Conservation (phyloP, 1,140 invertebrate species). For the Drepana arcuata region DNA sequence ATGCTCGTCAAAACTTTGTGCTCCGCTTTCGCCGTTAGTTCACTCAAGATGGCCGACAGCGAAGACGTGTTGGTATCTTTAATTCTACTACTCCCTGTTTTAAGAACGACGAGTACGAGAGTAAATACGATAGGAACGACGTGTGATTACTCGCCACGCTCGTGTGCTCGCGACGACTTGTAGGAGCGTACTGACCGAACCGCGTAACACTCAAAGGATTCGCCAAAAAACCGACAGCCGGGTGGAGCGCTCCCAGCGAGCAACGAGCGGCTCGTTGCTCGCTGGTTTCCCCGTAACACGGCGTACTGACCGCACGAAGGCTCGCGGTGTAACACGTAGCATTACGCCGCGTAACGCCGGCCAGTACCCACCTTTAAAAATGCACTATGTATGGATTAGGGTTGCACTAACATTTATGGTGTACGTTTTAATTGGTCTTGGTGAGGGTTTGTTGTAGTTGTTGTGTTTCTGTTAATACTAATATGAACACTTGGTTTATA, state of each 20-base stretch:
- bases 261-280: constrained; percentile 16
- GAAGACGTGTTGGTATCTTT: no score
- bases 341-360: constrained; percentile 12
- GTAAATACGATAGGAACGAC: constrained; percentile 6
- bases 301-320: constrained; percentile 13
- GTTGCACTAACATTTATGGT: no score
- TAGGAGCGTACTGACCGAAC: constrained; percentile 12
- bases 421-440: no score
- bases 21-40: no score
- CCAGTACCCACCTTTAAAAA: constrained; percentile 6
- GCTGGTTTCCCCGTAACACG: constrained; percentile 10
- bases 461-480: no score
- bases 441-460: no score
- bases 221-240: constrained; percentile 22
- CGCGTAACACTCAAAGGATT: constrained; percentile 20
- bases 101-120: constrained; percentile 7
- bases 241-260: constrained; percentile 17
- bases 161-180: constrained; percentile 10
- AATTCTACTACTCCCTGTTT: constrained; percentile 13
- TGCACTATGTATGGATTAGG: no score
- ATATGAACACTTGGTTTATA: no score
- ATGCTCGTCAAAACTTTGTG: no score
- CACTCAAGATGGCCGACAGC: no score
- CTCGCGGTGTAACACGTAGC: constrained; percentile 16
- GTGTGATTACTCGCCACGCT: constrained; percentile 5